These are phyloP conservation scores for honey bee (Apis mellifera) DNA, from an alignment of 1,140 invertebrate genomes.

Conservation along the genomic window DNA sequence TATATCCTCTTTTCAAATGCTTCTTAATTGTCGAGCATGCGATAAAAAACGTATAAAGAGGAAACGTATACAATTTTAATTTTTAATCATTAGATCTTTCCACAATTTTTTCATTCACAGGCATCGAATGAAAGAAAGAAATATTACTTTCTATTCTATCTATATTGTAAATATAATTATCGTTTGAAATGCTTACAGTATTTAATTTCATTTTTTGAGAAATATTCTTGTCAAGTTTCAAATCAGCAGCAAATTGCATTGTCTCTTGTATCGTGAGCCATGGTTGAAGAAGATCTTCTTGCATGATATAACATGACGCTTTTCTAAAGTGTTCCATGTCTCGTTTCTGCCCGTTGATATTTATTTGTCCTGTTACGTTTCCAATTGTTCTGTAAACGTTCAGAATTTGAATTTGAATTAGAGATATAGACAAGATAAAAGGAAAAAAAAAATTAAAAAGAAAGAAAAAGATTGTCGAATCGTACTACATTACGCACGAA, in stretches of 20 bases:
- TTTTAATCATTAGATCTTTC: neutral
- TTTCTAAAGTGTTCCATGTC: slow-evolving; percentile 91
- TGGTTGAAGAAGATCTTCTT: slow-evolving; percentile 93
- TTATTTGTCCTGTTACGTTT: slow-evolving; percentile 83
- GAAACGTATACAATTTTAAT: neutral
- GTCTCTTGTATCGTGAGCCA: slow-evolving; percentile 92
- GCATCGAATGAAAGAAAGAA: neutral
- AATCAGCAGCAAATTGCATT: slow-evolving; percentile 92
- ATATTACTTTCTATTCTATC: neutral
- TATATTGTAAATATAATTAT: neutral
- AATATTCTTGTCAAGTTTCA: slow-evolving; percentile 89
- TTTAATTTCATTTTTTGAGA: slow-evolving; percentile 85
- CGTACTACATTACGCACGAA: neutral
- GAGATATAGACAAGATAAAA: too few species aligned
- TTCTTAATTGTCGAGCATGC: too few species aligned
- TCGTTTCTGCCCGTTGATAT: slow-evolving; percentile 88
- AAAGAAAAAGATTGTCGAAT: neutral
- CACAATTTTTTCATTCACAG: neutral
- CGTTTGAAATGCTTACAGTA: slow-evolving; percentile 83
- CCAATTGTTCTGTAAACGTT: slow-evolving; percentile 80
- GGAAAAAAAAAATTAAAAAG: too few species aligned
- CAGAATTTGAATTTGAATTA: neutral
- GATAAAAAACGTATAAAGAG: neutral
- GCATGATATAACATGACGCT: slow-evolving; percentile 96
- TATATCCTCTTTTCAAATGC: too few species aligned